Evolutionary conservation across 2,797 vertebrate species (phyloP), one percentile per base, ranked within the genome.

Genomic region (Sebastes ruberrimus): DNA sequence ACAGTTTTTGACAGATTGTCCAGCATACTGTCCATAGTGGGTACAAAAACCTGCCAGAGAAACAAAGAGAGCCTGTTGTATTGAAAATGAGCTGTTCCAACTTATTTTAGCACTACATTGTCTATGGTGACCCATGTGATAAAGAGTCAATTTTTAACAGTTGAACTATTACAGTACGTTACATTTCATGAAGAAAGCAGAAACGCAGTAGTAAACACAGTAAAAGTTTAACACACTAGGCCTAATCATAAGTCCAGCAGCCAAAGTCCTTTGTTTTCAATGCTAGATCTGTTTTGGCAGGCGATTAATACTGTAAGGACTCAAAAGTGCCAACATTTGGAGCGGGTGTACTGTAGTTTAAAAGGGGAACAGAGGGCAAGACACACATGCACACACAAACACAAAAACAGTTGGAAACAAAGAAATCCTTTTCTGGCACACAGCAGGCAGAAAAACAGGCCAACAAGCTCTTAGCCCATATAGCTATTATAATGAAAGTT

Each of bases 1-100:
- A 95, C 94, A 63, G 57, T 82, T 83, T 91, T 90, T 20, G 90
- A 72, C 6, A 91, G 49, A 69, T 74, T 84, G 14, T 91, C 84
- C 8, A 92, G 76, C 71, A 90, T n/a, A n/a, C 33, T 49, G 7
- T 92, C 91, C 94, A 95, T 95, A 14, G 25, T 81, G 1, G 59
- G 49, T 30, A 55, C 42, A 75, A 69, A 72, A 63, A 56, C 74
- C 92, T 92, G 71, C 18, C 52, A 74, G 55, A 73, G 10, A 78
- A 9, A 61, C 2, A 49, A 55, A 67, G 23, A 66, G 9, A 59
- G 42, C 14, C 1, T 14, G 20, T 42, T 63, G 2, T 6, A 53
- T 2, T 38, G 2, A 57, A 22, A 38, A 9, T 22, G 13, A 59
- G 27, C 7, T 22, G 9, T 16, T 68, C 1, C 5, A 61, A 53